Conservation (phyloP, 2,888 invertebrate species). For the Tyria jacobaeae region DNA sequence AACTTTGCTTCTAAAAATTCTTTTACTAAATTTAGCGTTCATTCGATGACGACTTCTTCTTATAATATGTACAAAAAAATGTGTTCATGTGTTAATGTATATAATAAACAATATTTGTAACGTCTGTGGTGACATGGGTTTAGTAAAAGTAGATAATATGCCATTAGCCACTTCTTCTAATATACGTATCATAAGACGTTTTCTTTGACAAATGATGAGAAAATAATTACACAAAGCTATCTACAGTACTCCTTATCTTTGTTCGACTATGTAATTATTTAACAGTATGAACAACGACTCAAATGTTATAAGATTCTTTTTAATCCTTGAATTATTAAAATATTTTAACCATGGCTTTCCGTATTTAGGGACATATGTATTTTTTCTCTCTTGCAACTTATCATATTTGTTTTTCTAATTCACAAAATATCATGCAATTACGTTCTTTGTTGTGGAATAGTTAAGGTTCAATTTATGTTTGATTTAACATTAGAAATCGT, state of each 20-base stretch:
- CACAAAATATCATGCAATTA: background rate
- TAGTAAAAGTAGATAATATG: background rate
- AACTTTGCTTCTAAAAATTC: too few species aligned
- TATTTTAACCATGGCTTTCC: background rate
- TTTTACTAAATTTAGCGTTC: too few species aligned
- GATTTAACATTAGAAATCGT: background rate
- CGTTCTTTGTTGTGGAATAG: background rate
- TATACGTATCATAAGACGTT: background rate
- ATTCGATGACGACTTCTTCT: too few species aligned
- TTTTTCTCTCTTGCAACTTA: background rate
- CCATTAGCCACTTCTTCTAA: background rate
- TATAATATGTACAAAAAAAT: too few species aligned
- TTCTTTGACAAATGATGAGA: slow-evolving; percentile 5
- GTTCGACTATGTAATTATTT: background rate
- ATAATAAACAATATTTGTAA: too few species aligned
- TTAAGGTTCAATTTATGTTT: background rate
- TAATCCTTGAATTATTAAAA: background rate
- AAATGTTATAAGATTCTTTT: background rate
- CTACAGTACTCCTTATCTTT: background rate
- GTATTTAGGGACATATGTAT: background rate
- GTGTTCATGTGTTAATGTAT: too few species aligned
- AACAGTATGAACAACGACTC: background rate
- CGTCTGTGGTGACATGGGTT: background rate
- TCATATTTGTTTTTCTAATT: background rate
- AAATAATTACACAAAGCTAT: slow-evolving; percentile 1